These are phyloP conservation scores for Vimba vimba DNA, from an alignment of 2,113 vertebrate species.

Conservation along the genomic window DNA sequence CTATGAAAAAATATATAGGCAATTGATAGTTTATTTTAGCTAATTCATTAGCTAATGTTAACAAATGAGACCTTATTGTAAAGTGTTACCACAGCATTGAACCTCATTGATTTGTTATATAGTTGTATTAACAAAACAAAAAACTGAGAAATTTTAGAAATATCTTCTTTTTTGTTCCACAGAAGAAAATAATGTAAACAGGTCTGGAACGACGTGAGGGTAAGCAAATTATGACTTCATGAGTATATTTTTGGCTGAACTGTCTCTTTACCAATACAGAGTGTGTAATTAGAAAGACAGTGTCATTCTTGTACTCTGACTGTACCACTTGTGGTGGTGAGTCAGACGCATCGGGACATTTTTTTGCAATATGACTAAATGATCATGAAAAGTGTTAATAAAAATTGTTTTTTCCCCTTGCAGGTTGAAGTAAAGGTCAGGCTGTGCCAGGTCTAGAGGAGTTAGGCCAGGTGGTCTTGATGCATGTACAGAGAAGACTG, in stretches of 20 bases:
- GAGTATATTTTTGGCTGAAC: slow-evolving; percentile 9
- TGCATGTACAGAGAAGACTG: background rate
- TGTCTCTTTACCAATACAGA: background rate
- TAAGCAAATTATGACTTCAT: background rate
- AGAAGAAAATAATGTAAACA: background rate
- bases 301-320: background rate
- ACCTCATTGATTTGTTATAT: background rate
- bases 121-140: background rate
- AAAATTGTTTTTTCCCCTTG: background rate
- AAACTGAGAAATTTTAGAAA: background rate
- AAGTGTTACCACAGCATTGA: background rate
- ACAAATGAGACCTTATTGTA: too few relatives aligned
- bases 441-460: background rate
- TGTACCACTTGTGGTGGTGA: slow-evolving; percentile 20
- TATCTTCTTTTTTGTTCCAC: background rate
- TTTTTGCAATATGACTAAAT: background rate
- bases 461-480: background rate
- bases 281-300: background rate
- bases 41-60: too few relatives aligned
- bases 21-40: too few relatives aligned
- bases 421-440: background rate
- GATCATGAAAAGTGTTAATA: background rate
- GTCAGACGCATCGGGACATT: background rate
- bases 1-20: too few relatives aligned
- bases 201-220: background rate